These are phyloP conservation scores for Falco naumanni DNA, from an alignment of 2,797 vertebrate genomes.

Conservation along the genomic window DNA sequence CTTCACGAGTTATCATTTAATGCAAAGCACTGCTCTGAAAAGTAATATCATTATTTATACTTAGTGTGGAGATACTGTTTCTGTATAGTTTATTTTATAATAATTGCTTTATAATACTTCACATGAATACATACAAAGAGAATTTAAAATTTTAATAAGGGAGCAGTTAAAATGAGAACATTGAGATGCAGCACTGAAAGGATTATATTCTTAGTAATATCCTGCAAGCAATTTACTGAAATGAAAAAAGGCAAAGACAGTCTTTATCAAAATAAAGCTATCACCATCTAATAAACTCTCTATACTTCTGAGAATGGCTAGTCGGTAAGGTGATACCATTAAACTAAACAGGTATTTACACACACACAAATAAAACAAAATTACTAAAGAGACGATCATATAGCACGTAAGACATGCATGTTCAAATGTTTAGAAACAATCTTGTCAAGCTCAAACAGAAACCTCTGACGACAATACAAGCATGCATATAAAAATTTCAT, in stretches of 20 bases:
- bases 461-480: slow-evolving; percentile 43
- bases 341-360: slow-evolving; percentile 45
- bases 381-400: slow-evolving; percentile 13
- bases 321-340: slow-evolving; percentile 22
- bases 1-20: neutral
- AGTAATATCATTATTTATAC: neutral
- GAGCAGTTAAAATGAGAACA: slow-evolving; percentile 44
- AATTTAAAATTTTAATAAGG: slow-evolving; percentile 38
- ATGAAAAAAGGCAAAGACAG: slow-evolving; percentile 60
- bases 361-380: neutral
- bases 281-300: slow-evolving; percentile 45
- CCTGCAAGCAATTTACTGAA: slow-evolving; percentile 61
- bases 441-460: slow-evolving; percentile 49
- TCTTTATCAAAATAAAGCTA: slow-evolving; percentile 73
- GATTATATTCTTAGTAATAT: slow-evolving; percentile 68
- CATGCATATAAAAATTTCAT: slow-evolving; percentile 66
- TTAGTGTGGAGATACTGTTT: neutral
- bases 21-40: neutral
- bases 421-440: slow-evolving; percentile 64
- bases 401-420: slow-evolving; percentile 20
- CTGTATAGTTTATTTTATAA: neutral
- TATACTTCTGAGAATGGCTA: slow-evolving; percentile 35
- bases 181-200: slow-evolving; percentile 45
- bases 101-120: neutral
- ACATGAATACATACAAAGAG: neutral